Evolutionary conservation across 2,797 vertebrate genomes (phyloP).

Genomic region (Parotocinclus haroldoi): DNA sequence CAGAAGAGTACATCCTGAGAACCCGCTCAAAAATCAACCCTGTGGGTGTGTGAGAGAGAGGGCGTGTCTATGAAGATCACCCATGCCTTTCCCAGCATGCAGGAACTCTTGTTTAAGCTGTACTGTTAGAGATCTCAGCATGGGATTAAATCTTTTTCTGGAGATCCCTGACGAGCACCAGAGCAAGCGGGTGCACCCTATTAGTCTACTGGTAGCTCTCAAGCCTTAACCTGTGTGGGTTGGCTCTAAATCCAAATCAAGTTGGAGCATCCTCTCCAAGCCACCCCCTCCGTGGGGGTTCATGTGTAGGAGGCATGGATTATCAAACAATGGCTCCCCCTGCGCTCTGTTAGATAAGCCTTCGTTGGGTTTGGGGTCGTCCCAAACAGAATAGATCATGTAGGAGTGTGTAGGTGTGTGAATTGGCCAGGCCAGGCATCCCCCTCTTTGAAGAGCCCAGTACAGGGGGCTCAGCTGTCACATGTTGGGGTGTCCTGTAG

Average conservation of each 20-base stretch:
- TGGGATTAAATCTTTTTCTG: conserved; percentile 33
- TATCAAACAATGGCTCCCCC: conserved; percentile 32
- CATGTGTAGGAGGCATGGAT: conserved; percentile 16
- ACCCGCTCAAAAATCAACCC: conserved; percentile 32
- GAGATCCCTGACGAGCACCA: conserved; percentile 31
- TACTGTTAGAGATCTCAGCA: conserved; percentile 23
- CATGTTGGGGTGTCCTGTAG: conserved; percentile 46
- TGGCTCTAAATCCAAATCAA: conserved; percentile 21
- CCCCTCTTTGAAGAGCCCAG: conserved; percentile 17
- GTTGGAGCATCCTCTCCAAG: conserved; percentile 18
- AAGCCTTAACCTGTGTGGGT: conserved; percentile 38
- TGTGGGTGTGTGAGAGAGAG: conserved; percentile 34
- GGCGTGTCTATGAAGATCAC: conserved; percentile 2
- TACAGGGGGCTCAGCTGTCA: conserved; percentile 50
- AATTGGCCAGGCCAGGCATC: conserved; percentile 22
- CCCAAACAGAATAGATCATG: conserved; percentile 12
- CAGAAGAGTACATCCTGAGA: conserved; percentile 31
- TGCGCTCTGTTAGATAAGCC: conserved; percentile 29
- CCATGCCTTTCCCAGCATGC: conserved; percentile 22
- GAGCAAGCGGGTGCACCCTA: conserved; percentile 45
- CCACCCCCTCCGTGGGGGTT: conserved; percentile 10
- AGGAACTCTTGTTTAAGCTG: conserved; percentile 27
- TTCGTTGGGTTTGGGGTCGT: conserved; percentile 19
- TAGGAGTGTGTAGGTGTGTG: conserved; percentile 33
- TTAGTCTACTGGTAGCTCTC: conserved; percentile 10